These are phyloP conservation scores for Episyrphus balteatus DNA, from an alignment of 1,140 invertebrate genomes.

Conservation along the genomic window DNA sequence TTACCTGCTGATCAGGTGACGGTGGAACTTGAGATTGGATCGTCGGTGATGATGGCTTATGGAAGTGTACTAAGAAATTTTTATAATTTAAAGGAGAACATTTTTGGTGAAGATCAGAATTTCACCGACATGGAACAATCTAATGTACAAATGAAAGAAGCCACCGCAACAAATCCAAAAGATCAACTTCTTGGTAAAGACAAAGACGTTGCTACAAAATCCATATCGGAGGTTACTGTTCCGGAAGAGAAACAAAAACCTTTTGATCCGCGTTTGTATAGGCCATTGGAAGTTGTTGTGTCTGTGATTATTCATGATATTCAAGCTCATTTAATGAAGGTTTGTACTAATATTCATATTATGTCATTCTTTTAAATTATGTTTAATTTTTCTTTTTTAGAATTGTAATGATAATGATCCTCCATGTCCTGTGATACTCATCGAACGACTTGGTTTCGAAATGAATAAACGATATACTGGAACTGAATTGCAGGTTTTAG, in stretches of 20 bases:
- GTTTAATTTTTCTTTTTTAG: constrained; percentile 37
- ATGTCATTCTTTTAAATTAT: background rate
- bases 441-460: constrained; percentile 91
- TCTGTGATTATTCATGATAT: constrained; percentile 93
- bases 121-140: constrained; percentile 84
- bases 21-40: constrained; percentile 86
- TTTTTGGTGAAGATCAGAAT: constrained; percentile 88
- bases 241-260: constrained; percentile 43
- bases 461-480: constrained; percentile 89
- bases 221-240: constrained; percentile 44
- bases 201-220: constrained; percentile 39
- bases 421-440: constrained; percentile 77
- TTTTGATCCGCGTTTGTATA: constrained; percentile 77
- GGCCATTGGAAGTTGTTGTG: constrained; percentile 82
- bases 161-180: constrained; percentile 21
- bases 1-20: constrained; percentile 76
- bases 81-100: constrained; percentile 87
- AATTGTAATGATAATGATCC: constrained; percentile 78
- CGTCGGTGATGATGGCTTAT: constrained; percentile 79
- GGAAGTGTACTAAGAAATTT: constrained; percentile 81
- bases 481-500: constrained; percentile 79
- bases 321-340: constrained; percentile 82
- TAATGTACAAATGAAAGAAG: constrained; percentile 29
- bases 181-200: constrained; percentile 30
- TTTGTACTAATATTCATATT: constrained; percentile 30